Conservation (phyloP, 2,888 invertebrate genomes). For the Seira sanloemensis region DNA sequence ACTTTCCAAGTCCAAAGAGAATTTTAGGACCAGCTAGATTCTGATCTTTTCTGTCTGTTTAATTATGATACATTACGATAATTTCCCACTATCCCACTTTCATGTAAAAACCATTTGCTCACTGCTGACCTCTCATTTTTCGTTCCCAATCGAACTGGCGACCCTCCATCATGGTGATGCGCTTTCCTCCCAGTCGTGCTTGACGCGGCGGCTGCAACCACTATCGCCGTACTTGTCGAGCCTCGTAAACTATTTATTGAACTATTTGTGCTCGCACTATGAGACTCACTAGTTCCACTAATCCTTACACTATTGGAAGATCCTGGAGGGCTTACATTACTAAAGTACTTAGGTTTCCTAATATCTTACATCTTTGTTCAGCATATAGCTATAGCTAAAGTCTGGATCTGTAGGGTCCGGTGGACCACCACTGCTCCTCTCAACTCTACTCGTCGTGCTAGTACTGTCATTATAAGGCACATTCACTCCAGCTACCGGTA, state of each 20-base stretch:
- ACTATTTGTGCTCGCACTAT: slow-evolving; percentile 31
- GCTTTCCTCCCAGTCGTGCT: too few species aligned
- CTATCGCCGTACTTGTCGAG: neutral
- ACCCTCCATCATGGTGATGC: too few species aligned
- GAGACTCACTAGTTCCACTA: slow-evolving; percentile 15
- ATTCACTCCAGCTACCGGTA: slow-evolving; percentile 47
- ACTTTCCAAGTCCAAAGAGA: too few species aligned
- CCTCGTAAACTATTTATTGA: slow-evolving; percentile 1
- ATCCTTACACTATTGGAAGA: slow-evolving; percentile 29
- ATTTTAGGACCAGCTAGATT: too few species aligned
- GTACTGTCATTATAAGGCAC: slow-evolving; percentile 45
- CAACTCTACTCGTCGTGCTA: too few species aligned
- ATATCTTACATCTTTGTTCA: slow-evolving; percentile 70
- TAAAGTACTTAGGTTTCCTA: slow-evolving; percentile 54
- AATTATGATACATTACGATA: too few species aligned
- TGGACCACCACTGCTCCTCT: slow-evolving; percentile 13
- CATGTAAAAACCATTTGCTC: too few species aligned
- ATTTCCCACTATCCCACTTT: too few species aligned
- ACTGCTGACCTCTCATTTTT: slow-evolving; percentile 35
- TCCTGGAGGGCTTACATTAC: slow-evolving; percentile 37
- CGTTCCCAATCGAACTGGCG: neutral
- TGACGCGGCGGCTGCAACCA: too few species aligned
- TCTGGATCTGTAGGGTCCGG: slow-evolving; percentile 66
- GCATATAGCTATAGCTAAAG: slow-evolving; percentile 71
- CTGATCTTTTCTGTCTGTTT: too few species aligned